Evolutionary conservation across 2,113 vertebrate species (phyloP).

Genomic region (Panthera tigris): DNA sequence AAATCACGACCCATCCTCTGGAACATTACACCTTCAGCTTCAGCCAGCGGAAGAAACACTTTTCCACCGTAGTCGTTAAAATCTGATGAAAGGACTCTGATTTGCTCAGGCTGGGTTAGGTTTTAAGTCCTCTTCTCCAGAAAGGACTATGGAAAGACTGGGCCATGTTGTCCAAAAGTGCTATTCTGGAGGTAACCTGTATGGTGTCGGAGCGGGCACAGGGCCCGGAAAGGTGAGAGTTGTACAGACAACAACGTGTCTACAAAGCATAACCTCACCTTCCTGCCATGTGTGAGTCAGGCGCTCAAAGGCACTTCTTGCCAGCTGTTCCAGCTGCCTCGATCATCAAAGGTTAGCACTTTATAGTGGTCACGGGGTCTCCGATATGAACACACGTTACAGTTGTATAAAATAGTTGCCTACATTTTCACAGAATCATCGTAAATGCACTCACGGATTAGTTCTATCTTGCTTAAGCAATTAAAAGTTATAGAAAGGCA

Average conservation of each 20-base stretch:
- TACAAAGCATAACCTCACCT: background rate
- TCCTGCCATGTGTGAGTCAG: background rate
- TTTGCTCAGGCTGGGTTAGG: background rate
- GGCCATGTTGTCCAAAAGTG: background rate
- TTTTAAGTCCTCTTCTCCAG: background rate
- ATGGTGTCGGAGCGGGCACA: too few species aligned
- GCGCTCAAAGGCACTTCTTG: background rate
- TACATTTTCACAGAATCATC: background rate
- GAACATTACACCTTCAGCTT: background rate
- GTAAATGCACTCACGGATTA: background rate
- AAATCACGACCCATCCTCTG: background rate
- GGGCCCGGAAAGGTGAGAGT: background rate
- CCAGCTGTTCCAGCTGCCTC: background rate
- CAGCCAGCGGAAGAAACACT: background rate
- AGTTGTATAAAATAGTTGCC: background rate
- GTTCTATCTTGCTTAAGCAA: constrained; percentile 3
- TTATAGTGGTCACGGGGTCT: background rate
- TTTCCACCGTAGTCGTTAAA: background rate
- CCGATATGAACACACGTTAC: background rate
- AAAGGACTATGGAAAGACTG: background rate
- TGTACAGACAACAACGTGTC: background rate
- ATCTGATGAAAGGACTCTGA: background rate
- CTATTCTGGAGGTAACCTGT: background rate
- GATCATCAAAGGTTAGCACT: background rate
- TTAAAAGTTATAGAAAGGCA: background rate